phyloP scores from a whole-genome alignment of 2,113 vertebrate species.

The Nothocercus nigrocapillus region DNA sequence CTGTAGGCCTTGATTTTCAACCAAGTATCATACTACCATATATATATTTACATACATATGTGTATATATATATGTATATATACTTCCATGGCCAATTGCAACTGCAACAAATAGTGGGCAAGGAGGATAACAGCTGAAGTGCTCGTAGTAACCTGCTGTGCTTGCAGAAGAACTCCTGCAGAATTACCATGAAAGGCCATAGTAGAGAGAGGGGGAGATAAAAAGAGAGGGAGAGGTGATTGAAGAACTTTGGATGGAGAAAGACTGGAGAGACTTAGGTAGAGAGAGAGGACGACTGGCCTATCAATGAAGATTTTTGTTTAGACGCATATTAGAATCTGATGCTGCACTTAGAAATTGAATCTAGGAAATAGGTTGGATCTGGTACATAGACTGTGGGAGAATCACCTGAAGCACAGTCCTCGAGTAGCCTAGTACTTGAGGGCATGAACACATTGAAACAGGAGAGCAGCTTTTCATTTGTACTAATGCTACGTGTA shows the following conservation, averaged over 20 bases:
- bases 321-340: background rate
- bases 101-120: accelerated
- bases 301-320: background rate
- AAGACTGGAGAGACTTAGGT: accelerated
- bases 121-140: background rate
- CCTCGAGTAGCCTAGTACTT: background rate
- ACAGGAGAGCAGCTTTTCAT: no score
- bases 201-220: background rate
- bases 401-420: background rate
- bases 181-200: accelerated
- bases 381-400: background rate
- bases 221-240: background rate
- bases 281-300: background rate
- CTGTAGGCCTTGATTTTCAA: accelerated
- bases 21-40: no score
- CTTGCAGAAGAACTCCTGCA: background rate
- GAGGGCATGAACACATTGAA: background rate
- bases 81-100: background rate
- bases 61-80: no score
- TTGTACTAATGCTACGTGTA: no score
- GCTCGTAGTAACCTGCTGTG: background rate
- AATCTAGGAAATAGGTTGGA: background rate
- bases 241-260: background rate
- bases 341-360: background rate
- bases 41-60: no score